Evolutionary conservation across 1,140 invertebrate genomes (phyloP), one percentile per base, ranked within the genome.

Genomic region (Drosophila equinoxialis): DNA sequence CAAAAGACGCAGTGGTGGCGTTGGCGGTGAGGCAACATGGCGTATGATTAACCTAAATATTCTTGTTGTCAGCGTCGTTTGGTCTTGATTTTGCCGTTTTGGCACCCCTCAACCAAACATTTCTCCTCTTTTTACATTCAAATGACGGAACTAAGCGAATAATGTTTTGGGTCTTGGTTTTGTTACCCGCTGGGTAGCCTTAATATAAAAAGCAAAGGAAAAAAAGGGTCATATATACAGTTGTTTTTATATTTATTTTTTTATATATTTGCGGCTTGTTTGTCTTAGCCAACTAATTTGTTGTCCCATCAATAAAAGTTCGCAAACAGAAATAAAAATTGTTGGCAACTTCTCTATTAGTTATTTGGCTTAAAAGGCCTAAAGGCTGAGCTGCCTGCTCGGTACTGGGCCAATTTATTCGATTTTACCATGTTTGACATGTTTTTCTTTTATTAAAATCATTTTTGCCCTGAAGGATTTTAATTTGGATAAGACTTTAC

Each of bases 1-100:
- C 84, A 80, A 87, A 87, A 81, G 69, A 89, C 64, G 74, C 73
- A 60, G 54, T 54, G 64, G 64, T 45, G 66, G 41, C 65, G 66
- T 51, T 71, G 41, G 20, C 33, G 64, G 37, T 23, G 64, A 60
- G 65, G 74, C 68, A 45, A 79, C 77, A 77, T 68, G 77, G 84
- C 84, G 84, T 89, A 84, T 89, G 84, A 89, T 84, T 84, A 87
- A 89, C 84, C 80, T 75, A 77, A 89, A 79, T 77, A 65, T 77
- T 84, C 55, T 61, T 59, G 48, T 60, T 65, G 72, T 60, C 79
- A 62, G 33, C 58, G 61, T 30, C 61, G 41, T 62, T 63, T 59
- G 55, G 42, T 54, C 63, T 58, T 74, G 59, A 66, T 70, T 82
- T 71, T 64, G 59, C 51, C 75, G 63, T 69, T 83, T 5, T 39